Base-by-base conservation (phyloP, 2,113 vertebrate genomes). In the Heterotilapia buettikoferi region DNA sequence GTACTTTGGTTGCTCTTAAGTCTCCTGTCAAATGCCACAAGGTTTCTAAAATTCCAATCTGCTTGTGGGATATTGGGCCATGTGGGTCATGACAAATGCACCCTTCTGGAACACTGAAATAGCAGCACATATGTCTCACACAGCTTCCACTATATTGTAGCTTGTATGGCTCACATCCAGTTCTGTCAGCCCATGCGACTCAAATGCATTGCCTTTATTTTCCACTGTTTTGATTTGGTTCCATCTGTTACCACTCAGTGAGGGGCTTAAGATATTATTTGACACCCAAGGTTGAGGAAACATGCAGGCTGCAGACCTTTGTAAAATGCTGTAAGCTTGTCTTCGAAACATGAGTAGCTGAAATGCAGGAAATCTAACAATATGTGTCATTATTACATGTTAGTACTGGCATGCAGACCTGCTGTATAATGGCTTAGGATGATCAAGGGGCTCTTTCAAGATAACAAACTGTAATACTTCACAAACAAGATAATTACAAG, bases 181-280 rank as follows among this genome's bases (percentile, higher is more conserved):
- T 84, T 57, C 73, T 83, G 63, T 91, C 83, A 80, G 83, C 79
- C 80, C 68, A 53, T 84, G 88, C 43, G 76, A 85, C 86, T 89
- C 79, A 81, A 89, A 91, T 86, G 40, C 81, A 86, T 91, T 93
- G 86, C 86, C 85, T 79, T 92, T 73, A 84, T 90, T 92, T 90
- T 84, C 92, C 71, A 66, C 86, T 59, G 76, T 85, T 94, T 91
- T 88, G 56, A 93, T 88, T 90, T 31, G 56, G 84, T 90, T 94
- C 94, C 94, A 95, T 95, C 95, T 95, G 92, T 86, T 94, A 73
- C 82, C 80, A 68, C 92, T 80, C 89, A 84, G 90, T 43, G 8
- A 90, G 93, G 88, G 81, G 80, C 63, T 61, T 80, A 33, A 86
- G 61, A 91, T 79, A 87, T 89, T 57, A 85, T 88, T 85, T 92